phyloP scores from a whole-genome alignment of 92 coral and sea anemone genomes.

The Porites divaricata region DNA sequence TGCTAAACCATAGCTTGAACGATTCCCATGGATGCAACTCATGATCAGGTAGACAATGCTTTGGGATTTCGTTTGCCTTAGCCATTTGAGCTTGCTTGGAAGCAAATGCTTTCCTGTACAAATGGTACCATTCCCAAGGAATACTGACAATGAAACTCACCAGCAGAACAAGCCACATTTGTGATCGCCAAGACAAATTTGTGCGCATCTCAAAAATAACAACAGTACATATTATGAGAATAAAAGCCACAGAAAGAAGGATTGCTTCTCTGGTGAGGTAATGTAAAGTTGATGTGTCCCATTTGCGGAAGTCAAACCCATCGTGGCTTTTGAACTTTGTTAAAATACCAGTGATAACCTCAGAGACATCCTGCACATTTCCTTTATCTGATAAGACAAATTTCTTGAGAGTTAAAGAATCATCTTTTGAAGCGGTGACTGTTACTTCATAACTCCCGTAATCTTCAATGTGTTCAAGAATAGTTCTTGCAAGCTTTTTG shows the following conservation, averaged over 20 bases:
- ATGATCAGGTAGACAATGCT: conserved; percentile 78
- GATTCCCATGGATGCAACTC: conserved; percentile 68
- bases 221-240: conserved; percentile 21
- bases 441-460: conserved; percentile 54
- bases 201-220: conserved; percentile 74
- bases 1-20: conserved; percentile 67
- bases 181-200: conserved; percentile 69
- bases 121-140: conserved; percentile 96
- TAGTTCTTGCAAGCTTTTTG: conserved; percentile 68
- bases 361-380: conserved; percentile 76
- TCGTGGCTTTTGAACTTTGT: conserved; percentile 42
- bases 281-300: not conserved
- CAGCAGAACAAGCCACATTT: conserved; percentile 64
- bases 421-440: conserved; percentile 48
- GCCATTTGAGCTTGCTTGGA: conserved; percentile 81
- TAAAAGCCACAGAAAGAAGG: conserved; percentile 34
- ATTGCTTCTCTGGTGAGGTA: conserved; percentile 59
- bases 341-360: conserved; percentile 52
- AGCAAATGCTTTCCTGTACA: conserved; percentile 89
- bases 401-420: conserved; percentile 54
- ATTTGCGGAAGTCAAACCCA: not conserved
- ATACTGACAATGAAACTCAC: conserved; percentile 76
- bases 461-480: conserved; percentile 64
- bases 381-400: conserved; percentile 64
- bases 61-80: conserved; percentile 71